A percentile compares a stretch with the other conserved stretches of the same genome.
Conservation (phyloP, 2,797 vertebrate species). For the Vespertilio murinus region DNA sequence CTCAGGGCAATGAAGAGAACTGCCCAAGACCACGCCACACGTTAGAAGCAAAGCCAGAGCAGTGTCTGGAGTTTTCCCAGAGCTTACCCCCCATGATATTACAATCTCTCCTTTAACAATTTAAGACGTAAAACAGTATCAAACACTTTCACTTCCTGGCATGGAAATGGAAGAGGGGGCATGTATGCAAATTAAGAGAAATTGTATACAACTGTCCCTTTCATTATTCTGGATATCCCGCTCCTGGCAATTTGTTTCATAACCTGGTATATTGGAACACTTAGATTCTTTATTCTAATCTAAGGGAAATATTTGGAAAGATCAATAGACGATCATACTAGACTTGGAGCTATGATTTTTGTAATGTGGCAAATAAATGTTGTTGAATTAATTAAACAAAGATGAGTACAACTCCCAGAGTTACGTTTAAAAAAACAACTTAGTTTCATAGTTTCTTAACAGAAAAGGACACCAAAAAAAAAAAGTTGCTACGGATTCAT, state of each 20-base stretch:
- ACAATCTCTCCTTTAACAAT: not conserved
- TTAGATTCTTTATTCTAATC: conserved; percentile 48
- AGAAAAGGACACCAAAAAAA: not conserved
- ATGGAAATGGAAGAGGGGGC: not conserved
- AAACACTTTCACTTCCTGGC: not conserved
- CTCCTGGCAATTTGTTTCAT: conserved; percentile 14
- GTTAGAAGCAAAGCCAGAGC: not conserved
- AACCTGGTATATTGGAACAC: not conserved
- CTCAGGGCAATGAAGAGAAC: not conserved
- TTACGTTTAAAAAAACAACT: not conserved
- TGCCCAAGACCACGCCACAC: not conserved
- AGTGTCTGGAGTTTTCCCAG: not conserved
- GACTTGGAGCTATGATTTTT: not conserved
- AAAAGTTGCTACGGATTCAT: not conserved
- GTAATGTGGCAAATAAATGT: not conserved
- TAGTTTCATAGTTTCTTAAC: conserved; percentile 13
- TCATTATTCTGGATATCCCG: not conserved
- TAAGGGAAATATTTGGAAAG: conserved; percentile 36
- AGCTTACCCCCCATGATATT: not conserved
- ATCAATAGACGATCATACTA: not conserved
- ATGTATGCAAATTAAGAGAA: conserved; percentile 15
- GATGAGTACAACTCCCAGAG: not conserved
- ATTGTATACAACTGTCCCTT: not conserved
- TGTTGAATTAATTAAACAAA: conserved; percentile 25
- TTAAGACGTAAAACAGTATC: not conserved